A percentile compares a stretch with the other conserved stretches of the same genome.
These are phyloP conservation scores for Podarcis cretensis DNA, from an alignment of 2,113 vertebrate genomes.

Conservation along the genomic window DNA sequence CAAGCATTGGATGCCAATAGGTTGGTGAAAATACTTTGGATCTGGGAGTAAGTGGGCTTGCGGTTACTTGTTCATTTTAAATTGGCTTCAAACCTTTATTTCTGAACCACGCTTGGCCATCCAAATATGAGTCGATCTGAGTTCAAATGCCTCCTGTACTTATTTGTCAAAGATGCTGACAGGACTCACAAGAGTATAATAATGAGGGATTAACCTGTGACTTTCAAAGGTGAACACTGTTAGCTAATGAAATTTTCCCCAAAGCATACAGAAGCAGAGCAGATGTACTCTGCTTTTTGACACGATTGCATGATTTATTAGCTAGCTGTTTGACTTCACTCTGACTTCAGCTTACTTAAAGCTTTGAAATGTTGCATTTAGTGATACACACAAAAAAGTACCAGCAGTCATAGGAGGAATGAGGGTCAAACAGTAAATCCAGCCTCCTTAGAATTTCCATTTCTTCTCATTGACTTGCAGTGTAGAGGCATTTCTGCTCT, in stretches of 20 bases:
- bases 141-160: constrained; percentile 5
- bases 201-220: constrained; percentile 42
- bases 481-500: constrained; percentile 58
- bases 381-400: constrained; percentile 34
- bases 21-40: neutral
- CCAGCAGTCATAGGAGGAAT: constrained; percentile 33
- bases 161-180: constrained; percentile 20
- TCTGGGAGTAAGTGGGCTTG: neutral
- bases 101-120: neutral
- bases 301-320: constrained; percentile 47
- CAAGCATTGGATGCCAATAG: neutral
- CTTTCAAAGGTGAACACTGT: constrained; percentile 49
- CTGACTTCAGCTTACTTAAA: constrained; percentile 45
- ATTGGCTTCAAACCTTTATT: constrained; percentile 10
- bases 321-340: constrained; percentile 1
- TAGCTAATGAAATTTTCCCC: constrained; percentile 31
- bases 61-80: neutral
- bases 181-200: constrained; percentile 34
- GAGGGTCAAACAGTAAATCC: constrained; percentile 57
- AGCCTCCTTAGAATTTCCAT: constrained; percentile 58
- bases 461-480: constrained; percentile 57
- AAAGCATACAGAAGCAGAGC: constrained; percentile 22
- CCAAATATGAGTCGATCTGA: constrained; percentile 9
- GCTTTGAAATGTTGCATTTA: constrained; percentile 54
- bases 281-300: constrained; percentile 9